Base-by-base conservation (phyloP, 2,888 invertebrate species). In the Orgyia antiqua region DNA sequence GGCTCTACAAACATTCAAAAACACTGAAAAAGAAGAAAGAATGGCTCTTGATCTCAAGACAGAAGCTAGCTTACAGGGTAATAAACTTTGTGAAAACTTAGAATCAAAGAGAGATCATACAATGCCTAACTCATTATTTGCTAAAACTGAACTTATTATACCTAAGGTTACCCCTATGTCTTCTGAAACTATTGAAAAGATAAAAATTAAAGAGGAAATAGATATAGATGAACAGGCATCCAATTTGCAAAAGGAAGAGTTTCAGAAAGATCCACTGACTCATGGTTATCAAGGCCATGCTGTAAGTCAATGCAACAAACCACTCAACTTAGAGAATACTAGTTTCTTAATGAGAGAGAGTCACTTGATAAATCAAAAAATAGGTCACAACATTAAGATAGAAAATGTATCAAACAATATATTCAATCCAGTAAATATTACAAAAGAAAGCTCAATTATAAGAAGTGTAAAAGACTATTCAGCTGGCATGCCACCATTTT, bases 141-240 rank as follows among this genome's bases (percentile, higher is more conserved):
- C 88, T 38, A 90, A 90, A 80, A 88, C 89, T 21, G 90, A 90
- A 68, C 77, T 89, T 39, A 89, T 89, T 42, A 89, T 89, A 57
- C 90, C 90, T 15, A 89, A 89, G 70, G 86, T 89, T 30, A 83
- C 86, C 21, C 84, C 88, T 9, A 87, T 88, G 79, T 82, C 80
- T 31, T 79, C 84, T 43, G 87, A 88, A 37, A 40, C 66, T 24
- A 69, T 86, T 38, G 87, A 87, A 28, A 87, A 84, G 52, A 75
- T 87, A 29, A 87, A 86, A 60, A 87, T 87, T 24, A 87, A 87
- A 45, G 87, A 87, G 48, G 87, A 87, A 68, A 67, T 87, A 39
- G 87, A 87, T 49, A 56, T 67, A 28, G 87, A 87, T 38, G 87
- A 87, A 12, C 78, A 74, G 29, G 57, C 68, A 30, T 55, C 76